These are phyloP conservation scores for Acrocephalus kingi DNA, from an alignment of 2,113 vertebrate species.

Conservation along the genomic window DNA sequence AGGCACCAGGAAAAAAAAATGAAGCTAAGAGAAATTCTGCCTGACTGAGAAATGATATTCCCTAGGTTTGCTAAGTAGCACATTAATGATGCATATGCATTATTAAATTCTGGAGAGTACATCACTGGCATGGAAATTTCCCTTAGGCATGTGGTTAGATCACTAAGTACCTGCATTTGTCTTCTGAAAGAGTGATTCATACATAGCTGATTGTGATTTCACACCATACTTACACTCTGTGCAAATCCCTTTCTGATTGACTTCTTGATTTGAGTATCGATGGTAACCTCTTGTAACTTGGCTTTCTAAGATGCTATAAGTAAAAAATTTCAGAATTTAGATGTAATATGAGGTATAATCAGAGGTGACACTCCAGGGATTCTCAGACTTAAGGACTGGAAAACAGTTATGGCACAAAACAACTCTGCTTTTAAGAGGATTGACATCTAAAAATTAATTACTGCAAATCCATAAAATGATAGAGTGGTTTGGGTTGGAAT, in stretches of 20 bases:
- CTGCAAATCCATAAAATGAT: neutral
- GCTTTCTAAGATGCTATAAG: neutral
- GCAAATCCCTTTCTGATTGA: neutral
- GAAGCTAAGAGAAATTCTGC: neutral
- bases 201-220: neutral
- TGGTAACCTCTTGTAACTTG: neutral
- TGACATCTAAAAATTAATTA: neutral
- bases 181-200: slow-evolving; percentile 10
- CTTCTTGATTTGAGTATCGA: neutral
- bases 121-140: neutral
- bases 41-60: neutral
- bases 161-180: neutral
- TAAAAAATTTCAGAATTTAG: neutral
- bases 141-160: neutral
- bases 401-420: neutral
- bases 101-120: neutral
- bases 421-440: neutral
- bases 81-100: neutral
- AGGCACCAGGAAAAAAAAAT: neutral
- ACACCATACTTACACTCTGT: neutral
- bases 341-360: neutral
- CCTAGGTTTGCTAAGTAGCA: neutral
- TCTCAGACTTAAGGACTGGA: neutral
- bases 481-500: neutral
- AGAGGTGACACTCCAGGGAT: neutral